phyloP scores from a whole-genome alignment of 2,113 vertebrate species.

The Fregata magnificens region DNA sequence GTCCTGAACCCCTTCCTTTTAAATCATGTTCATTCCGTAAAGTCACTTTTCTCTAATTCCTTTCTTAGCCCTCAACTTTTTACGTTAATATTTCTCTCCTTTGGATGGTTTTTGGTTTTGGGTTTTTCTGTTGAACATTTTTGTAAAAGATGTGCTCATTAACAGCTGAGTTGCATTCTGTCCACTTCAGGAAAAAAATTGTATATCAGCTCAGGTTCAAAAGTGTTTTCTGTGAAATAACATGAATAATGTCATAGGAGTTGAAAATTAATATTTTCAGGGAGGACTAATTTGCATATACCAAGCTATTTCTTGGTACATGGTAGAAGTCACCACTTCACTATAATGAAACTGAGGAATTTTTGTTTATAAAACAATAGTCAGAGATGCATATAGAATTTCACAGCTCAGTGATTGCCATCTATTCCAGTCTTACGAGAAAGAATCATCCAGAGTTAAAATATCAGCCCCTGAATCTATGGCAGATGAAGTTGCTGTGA shows the following conservation, averaged over 20 bases:
- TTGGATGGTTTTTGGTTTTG: not conserved
- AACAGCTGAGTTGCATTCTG: not conserved
- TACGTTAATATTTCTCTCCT: not conserved
- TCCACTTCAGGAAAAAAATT: not conserved
- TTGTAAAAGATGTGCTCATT: not conserved
- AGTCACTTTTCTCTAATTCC: not conserved
- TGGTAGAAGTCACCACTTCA: not conserved
- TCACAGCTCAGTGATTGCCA: conserved; percentile 33
- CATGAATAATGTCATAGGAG: not conserved
- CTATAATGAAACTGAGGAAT: conserved; percentile 28
- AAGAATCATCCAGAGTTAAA: conserved; percentile 29
- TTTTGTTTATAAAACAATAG: conserved; percentile 61
- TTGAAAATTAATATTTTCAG: not conserved
- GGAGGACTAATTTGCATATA: not conserved
- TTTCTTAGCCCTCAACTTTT: not conserved
- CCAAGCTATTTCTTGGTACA: not conserved
- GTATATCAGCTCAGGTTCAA: not conserved
- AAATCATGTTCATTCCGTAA: not conserved
- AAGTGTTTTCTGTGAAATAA: not conserved
- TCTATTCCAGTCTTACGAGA: conserved; percentile 27
- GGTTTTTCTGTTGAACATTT: not conserved
- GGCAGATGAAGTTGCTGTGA: not conserved
- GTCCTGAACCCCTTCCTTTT: not conserved
- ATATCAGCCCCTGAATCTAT: not conserved
- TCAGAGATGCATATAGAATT: conserved; percentile 38